Percentiles rank a stretch among this genome's conserved stretches.
Conservation (phyloP, 2,888 invertebrate species). For the Xylocampa areola region DNA sequence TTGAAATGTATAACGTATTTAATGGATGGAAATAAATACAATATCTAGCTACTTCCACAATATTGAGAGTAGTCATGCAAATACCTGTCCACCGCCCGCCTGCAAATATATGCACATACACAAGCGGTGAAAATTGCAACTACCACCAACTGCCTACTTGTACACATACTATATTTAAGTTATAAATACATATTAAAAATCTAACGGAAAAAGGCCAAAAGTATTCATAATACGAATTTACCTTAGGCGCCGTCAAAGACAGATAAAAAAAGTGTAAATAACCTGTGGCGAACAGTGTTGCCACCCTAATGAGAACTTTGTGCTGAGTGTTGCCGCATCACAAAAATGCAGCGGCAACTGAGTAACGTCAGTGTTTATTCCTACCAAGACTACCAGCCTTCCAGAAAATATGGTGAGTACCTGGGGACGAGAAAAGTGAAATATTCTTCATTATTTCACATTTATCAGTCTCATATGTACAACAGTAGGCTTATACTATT, state of each 20-base stretch:
- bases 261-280: constrained; percentile 32
- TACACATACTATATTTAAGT: background rate
- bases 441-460: no score
- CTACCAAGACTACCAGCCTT: constrained; percentile 86
- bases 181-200: background rate
- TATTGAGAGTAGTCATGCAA: no score
- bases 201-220: constrained; percentile 5
- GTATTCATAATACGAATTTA: constrained; percentile 16
- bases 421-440: no score
- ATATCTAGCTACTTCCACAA: no score
- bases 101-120: no score
- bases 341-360: constrained; percentile 82
- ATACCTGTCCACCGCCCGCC: no score
- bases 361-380: constrained; percentile 86
- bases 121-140: background rate
- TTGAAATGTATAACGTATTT: no score
- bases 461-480: no score
- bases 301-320: constrained; percentile 63
- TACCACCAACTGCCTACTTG: no score
- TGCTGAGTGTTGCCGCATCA: constrained; percentile 62
- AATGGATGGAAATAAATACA: no score
- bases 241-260: constrained; percentile 6
- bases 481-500: no score
- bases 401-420: constrained; percentile 81
- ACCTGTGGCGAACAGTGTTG: constrained; percentile 54